Conservation (phyloP, 92 coral and sea anemone genomes). For the Isaurus tuberculatus region DNA sequence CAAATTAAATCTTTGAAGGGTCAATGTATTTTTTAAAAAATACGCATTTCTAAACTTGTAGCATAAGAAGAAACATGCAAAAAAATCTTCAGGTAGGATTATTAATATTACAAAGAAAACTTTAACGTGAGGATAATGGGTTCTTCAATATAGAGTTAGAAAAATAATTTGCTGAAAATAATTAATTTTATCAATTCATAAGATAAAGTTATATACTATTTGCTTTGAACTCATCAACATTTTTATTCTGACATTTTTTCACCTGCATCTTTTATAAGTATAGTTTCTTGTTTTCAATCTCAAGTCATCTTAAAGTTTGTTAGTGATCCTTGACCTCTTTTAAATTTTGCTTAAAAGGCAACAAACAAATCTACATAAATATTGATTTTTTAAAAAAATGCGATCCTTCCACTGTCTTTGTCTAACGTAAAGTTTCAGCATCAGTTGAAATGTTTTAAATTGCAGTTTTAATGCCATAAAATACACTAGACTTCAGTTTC, state of each 20-base stretch:
- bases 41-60: neutral
- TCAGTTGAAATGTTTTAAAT: neutral
- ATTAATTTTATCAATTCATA: neutral
- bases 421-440: neutral
- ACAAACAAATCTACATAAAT: neutral
- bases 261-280: neutral
- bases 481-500: neutral
- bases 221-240: neutral
- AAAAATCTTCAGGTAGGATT: neutral
- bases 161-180: neutral
- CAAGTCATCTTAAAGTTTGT: neutral
- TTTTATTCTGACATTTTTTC: too few relatives aligned
- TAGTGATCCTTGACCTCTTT: neutral
- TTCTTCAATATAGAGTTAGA: neutral
- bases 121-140: neutral
- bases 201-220: neutral
- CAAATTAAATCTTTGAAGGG: neutral
- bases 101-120: neutral
- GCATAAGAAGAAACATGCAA: neutral
- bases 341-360: neutral
- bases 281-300: neutral
- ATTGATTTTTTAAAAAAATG: neutral
- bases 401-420: neutral
- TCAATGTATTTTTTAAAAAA: conserved; percentile 1
- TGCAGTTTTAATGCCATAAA: neutral